Evolutionary conservation across 2,797 vertebrate genomes (phyloP).

Genomic region (Notolabrus celidotus): DNA sequence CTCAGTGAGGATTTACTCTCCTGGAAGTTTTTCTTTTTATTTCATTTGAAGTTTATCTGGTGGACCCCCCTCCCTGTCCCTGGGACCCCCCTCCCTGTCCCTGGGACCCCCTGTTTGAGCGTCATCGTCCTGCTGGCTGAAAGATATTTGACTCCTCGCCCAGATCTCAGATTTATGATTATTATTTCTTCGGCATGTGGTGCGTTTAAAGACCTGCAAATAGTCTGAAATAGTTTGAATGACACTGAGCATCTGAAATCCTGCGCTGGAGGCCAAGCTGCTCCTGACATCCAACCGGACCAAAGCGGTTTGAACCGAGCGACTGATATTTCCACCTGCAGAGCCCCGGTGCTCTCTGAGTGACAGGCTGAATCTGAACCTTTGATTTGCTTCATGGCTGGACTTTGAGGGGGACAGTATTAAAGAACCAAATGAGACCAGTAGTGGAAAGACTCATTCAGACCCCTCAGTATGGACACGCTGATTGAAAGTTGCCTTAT

Average conservation of each 20-base stretch:
- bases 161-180: slow-evolving; percentile 55
- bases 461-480: slow-evolving; percentile 66
- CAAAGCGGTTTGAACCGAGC: slow-evolving; percentile 72
- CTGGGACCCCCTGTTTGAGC: slow-evolving; percentile 50
- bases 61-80: slow-evolving; percentile 62
- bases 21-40: slow-evolving; percentile 10
- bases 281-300: slow-evolving; percentile 67
- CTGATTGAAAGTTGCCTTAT: slow-evolving; percentile 87
- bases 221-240: slow-evolving; percentile 60
- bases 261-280: slow-evolving; percentile 22
- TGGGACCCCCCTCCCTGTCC: slow-evolving; percentile 66
- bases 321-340: slow-evolving; percentile 53
- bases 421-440: slow-evolving; percentile 63
- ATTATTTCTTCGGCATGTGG: slow-evolving; percentile 56
- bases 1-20: slow-evolving; percentile 15
- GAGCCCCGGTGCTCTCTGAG: slow-evolving; percentile 21
- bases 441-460: slow-evolving; percentile 45
- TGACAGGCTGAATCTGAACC: slow-evolving; percentile 27
- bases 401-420: slow-evolving; percentile 36
- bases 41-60: slow-evolving; percentile 12
- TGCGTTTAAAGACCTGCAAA: slow-evolving; percentile 57
- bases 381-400: slow-evolving; percentile 66
- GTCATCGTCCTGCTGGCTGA: slow-evolving; percentile 64
- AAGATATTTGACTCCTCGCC: slow-evolving; percentile 46
- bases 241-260: slow-evolving; percentile 50